These are phyloP conservation scores for Brachionus asplanchnoidis DNA, from an alignment of 1,140 invertebrate genomes.

Conservation along the genomic window DNA sequence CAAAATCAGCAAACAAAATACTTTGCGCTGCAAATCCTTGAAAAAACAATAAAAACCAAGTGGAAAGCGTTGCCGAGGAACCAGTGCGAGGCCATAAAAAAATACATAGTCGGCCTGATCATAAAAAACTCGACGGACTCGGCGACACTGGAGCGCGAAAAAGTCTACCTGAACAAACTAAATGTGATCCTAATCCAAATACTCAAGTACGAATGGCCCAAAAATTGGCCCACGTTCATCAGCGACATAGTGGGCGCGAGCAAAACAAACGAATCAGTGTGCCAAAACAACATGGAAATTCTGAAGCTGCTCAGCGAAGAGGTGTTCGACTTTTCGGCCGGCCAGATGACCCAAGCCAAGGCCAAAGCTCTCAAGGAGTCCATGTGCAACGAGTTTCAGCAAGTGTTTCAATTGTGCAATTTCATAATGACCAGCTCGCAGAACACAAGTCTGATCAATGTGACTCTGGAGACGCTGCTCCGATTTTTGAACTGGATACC, in stretches of 20 bases:
- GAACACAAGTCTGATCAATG: slow-evolving; percentile 47
- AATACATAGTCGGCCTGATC: slow-evolving; percentile 95
- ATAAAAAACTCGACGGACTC: slow-evolving; percentile 95
- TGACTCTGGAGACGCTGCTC: slow-evolving; percentile 88
- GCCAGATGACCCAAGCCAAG: slow-evolving; percentile 96
- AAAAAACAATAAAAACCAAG: slow-evolving; percentile 96
- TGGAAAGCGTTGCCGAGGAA: slow-evolving; percentile 97
- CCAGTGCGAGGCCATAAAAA: slow-evolving; percentile 96
- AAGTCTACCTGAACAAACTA: slow-evolving; percentile 93
- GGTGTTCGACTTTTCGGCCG: slow-evolving; percentile 96
- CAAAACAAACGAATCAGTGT: slow-evolving; percentile 95
- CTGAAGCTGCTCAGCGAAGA: slow-evolving; percentile 95
- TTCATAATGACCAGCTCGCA: slow-evolving; percentile 62
- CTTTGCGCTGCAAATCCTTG: slow-evolving; percentile 96
- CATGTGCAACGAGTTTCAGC: slow-evolving; percentile 98
- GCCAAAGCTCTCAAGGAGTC: slow-evolving; percentile 98
- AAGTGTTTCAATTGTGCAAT: slow-evolving; percentile 94
- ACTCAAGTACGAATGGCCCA: slow-evolving; percentile 97
- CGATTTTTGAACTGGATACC: slow-evolving; percentile 99
- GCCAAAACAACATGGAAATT: slow-evolving; percentile 99
- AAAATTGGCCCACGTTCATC: slow-evolving; percentile 98
- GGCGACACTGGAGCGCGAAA: slow-evolving; percentile 79
- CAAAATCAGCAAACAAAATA: slow-evolving; percentile 97
- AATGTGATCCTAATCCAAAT: slow-evolving; percentile 97
- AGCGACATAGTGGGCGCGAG: slow-evolving; percentile 96